Percentiles rank a stretch among this genome's conserved stretches.
These are phyloP conservation scores for Onthophagus taurus DNA, from an alignment of 1,140 invertebrate species.

Conservation along the genomic window DNA sequence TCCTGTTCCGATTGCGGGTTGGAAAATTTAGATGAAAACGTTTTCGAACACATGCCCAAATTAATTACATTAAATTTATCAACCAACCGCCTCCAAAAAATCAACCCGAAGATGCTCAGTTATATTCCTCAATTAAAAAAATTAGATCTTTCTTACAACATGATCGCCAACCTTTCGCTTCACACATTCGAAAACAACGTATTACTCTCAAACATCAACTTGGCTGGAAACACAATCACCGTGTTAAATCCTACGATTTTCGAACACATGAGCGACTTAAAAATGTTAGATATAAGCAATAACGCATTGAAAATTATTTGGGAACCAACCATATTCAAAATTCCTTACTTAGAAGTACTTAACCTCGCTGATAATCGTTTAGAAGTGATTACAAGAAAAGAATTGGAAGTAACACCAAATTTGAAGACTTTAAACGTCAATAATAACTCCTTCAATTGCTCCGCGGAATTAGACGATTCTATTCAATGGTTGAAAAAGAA, in stretches of 20 bases:
- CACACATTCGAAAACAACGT: slow-evolving; percentile 52
- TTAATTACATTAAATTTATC: slow-evolving; percentile 22
- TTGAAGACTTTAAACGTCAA: slow-evolving; percentile 52
- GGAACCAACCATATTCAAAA: slow-evolving; percentile 33
- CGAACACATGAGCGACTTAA: slow-evolving; percentile 43
- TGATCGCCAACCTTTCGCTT: slow-evolving; percentile 45
- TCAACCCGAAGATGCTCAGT: slow-evolving; percentile 20
- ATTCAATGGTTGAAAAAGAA: slow-evolving; percentile 46
- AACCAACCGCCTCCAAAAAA: slow-evolving; percentile 22
- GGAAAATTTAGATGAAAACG: slow-evolving; percentile 11
- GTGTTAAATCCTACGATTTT: slow-evolving; percentile 56
- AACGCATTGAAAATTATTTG: slow-evolving; percentile 54
- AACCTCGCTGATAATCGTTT: slow-evolving; percentile 50
- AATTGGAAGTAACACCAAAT: slow-evolving; percentile 48
- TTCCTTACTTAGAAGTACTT: slow-evolving; percentile 44
- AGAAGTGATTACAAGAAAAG: slow-evolving; percentile 42
- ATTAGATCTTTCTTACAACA: slow-evolving; percentile 60
- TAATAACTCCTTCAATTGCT: slow-evolving; percentile 55
- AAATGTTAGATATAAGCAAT: slow-evolving; percentile 54
- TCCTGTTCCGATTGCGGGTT: slow-evolving; percentile 31
- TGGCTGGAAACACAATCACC: slow-evolving; percentile 57
- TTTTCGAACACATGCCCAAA: slow-evolving; percentile 25
- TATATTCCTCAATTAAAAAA: slow-evolving; percentile 41
- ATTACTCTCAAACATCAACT: slow-evolving; percentile 52
- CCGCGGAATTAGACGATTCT: slow-evolving; percentile 46